Base-by-base conservation (phyloP, 2,888 invertebrate genomes). In the Spilarctia lutea region DNA sequence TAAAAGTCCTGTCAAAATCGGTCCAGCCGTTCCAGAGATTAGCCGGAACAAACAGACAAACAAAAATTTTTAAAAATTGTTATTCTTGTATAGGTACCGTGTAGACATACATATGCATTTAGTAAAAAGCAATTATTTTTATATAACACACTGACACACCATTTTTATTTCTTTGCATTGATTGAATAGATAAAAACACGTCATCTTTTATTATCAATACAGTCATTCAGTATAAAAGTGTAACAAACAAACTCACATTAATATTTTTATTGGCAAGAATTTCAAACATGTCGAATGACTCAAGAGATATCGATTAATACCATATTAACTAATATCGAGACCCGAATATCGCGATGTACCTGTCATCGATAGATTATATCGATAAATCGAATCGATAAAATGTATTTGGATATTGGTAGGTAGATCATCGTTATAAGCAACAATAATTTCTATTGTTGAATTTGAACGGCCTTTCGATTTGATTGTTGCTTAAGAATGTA, bases 361-460 rank as follows among this genome's bases (percentile, higher is more conserved):
- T 86, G 90, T 89, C 89, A 87, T 79, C 84, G 80, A 79, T 73
- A 69, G 76, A 76, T 76, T 68, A 71, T 60, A 84, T 63, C 83
- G 83, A 83, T 75, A 42, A 67, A 65, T 71, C 27, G 68, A 48
- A 68, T 78, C 75, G 79, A 75, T 83, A 81, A 72, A 78, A 65
- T 68, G 73, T 74, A 79, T 82, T 83, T 86, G 83, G 87, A 85
- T 78, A 85, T 81, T 82, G 76, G 73, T 81, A 83, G 76, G 73
- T 75, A 75, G 79, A 80, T 84, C 80, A 78, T 76, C 73, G 76
- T 74, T 75, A 75, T 69, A 65, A 39, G 71, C 69, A 76, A 88
- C 87, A 89, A 87, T 91, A 91, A 91, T 91, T 91, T 90, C 89
- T 91, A 90, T 91, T 91, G 91, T 91, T 83, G 81, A 81, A 75